These are phyloP conservation scores for Anomalospiza imberbis DNA, from an alignment of 2,797 vertebrate genomes.

Conservation along the genomic window DNA sequence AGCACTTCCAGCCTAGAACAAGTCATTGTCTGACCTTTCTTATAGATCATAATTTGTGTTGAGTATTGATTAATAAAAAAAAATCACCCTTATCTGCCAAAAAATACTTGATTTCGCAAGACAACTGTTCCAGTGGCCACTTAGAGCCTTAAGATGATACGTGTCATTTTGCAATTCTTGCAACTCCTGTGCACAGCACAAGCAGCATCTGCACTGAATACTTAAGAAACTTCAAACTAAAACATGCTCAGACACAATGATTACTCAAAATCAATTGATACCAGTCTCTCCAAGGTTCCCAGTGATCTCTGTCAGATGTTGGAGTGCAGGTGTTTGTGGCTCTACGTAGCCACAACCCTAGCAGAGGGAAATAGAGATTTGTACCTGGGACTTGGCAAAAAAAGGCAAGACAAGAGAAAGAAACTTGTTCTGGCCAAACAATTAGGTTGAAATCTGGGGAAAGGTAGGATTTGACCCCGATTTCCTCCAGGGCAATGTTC, in stretches of 20 bases:
- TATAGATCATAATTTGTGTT: background rate
- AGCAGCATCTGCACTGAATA: background rate
- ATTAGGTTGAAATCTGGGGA: background rate
- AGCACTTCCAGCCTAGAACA: background rate
- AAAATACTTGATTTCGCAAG: conserved; percentile 4
- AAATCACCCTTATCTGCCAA: background rate
- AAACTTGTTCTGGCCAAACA: background rate
- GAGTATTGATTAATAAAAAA: background rate
- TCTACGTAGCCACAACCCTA: accelerated
- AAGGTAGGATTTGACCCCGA: background rate
- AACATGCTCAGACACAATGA: background rate
- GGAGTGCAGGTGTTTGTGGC: background rate
- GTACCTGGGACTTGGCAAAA: background rate
- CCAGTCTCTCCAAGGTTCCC: background rate
- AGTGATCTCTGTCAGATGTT: background rate
- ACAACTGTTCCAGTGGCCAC: background rate
- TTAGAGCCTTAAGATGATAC: background rate
- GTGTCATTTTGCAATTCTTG: background rate
- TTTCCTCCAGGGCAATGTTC: background rate
- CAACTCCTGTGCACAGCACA: background rate
- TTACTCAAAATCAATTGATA: background rate
- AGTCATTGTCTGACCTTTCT: background rate
- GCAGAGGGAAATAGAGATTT: background rate
- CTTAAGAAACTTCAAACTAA: background rate
- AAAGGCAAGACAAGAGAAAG: background rate